These are phyloP conservation scores for Lethenteron camtschaticum DNA, from an alignment of 2,113 vertebrate genomes.

Conservation along the genomic window DNA sequence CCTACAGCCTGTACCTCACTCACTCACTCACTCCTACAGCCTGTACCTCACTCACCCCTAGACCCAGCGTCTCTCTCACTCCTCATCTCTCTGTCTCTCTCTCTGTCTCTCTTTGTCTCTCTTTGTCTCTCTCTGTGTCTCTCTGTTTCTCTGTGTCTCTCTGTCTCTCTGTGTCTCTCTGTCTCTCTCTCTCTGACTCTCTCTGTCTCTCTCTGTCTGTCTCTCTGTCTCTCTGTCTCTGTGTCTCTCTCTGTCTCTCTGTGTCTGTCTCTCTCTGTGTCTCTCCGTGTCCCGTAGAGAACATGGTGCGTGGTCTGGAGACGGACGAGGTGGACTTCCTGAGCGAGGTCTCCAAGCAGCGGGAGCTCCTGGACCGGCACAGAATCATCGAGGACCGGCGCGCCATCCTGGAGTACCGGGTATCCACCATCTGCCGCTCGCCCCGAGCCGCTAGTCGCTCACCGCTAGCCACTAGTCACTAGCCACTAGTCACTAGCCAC, in stretches of 20 bases:
- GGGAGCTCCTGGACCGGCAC: constrained; percentile 73
- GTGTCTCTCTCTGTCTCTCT: constrained; percentile 7
- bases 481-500: too few relatives aligned
- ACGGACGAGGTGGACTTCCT: constrained; percentile 83
- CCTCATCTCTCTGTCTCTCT: too few relatives aligned
- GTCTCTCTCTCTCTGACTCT: too few relatives aligned
- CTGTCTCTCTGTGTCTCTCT: too few relatives aligned
- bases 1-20: not conserved
- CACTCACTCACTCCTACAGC: not conserved
- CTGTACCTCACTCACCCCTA: constrained; percentile 12
- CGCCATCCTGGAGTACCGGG: constrained; percentile 75
- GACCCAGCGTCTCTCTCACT: not conserved
- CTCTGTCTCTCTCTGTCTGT: too few relatives aligned
- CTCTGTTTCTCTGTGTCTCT: too few relatives aligned
- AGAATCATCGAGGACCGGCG: constrained; percentile 68
- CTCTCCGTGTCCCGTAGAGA: constrained; percentile 37
- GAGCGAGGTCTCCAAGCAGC: constrained; percentile 85
- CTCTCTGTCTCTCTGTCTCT: too few relatives aligned
- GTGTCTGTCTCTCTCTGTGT: constrained; percentile 8
- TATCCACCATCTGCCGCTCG: constrained; percentile 36
- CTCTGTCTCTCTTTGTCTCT: too few relatives aligned
- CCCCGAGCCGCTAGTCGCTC: too few relatives aligned
- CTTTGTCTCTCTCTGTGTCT: too few relatives aligned
- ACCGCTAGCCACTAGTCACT: too few relatives aligned
- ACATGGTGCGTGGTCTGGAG: constrained; percentile 92